Base-by-base conservation (phyloP, 1,140 invertebrate species). In the Nautilus pompilius region DNA sequence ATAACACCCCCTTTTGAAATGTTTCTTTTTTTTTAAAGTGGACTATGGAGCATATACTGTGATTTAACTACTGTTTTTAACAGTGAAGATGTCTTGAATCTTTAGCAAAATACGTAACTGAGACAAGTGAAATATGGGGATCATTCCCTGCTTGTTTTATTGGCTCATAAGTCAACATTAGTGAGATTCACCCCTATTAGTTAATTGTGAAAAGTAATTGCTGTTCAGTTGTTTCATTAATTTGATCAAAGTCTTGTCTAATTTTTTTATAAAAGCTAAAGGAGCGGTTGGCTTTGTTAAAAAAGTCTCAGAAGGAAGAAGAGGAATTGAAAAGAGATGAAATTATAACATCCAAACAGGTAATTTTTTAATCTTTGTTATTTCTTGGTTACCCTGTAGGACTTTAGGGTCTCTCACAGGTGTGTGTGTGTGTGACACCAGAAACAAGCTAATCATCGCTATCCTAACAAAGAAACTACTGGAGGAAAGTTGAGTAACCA, bases 271-370 rank as follows among this genome's bases (percentile, higher is more conserved):
- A 64, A n/a, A 54, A 83, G 77, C 68, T 83, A 36, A 63, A 71
- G 51, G 82, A 83, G 65, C 71, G 82, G 24, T 56, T 83, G 22
- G 45, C 70, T 45, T 58, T 81, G 22, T 28, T 80, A 28, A 77
- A 77, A 62, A 73, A 65, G 46, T 69, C 80, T 45, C 62, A 80
- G 32, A 68, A 72, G 55, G 77, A 81, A 54, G 61, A 66, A 53
- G 76, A 80, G 58, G 76, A 82, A 60, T 67, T 62, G n/a, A 81
- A 74, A 63, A 66, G 80, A 65, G 80, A 81, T 59, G 75, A 80
- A 54, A 83, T 83, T 51, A 62, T 81, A 5, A 67, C 70, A 29
- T 54, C 55, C 28, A 83, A 83, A 73, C 74, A 82, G 74, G 78
- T 78, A 65, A 67, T n/a, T n/a, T n/a, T n/a, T n/a, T n/a, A n/a